phyloP scores from a whole-genome alignment of 2,888 invertebrate genomes.

The Yponomeuta cagnagella region DNA sequence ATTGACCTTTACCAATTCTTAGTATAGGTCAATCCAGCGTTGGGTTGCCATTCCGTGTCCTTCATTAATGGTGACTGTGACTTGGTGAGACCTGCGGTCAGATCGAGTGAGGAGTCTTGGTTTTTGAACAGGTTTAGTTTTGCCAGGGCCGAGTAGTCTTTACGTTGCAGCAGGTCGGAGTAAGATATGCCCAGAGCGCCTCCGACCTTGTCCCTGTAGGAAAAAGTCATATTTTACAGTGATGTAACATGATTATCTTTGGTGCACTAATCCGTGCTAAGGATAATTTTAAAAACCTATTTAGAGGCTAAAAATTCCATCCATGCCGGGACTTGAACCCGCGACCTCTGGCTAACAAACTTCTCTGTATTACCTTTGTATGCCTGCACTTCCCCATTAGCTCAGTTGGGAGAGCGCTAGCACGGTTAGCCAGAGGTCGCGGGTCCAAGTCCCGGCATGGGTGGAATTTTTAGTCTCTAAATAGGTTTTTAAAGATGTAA shows the following conservation, averaged over 20 bases:
- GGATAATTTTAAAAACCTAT: too few species aligned
- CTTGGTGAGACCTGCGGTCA: constrained; percentile 37
- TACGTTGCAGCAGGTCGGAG: constrained; percentile 34
- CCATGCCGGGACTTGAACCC: too few species aligned
- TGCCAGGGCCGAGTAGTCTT: constrained; percentile 38
- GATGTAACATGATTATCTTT: neutral
- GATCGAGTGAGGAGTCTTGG: constrained; percentile 33
- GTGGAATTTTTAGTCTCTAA: too few species aligned
- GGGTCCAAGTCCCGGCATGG: too few species aligned
- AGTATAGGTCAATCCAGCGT: constrained; percentile 28
- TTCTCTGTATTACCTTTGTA: too few species aligned
- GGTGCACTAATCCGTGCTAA: too few species aligned
- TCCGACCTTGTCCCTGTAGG: constrained; percentile 33
- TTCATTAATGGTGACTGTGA: constrained; percentile 35
- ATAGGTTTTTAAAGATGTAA: too few species aligned
- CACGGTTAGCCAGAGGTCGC: too few species aligned
- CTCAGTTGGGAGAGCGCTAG: too few species aligned
- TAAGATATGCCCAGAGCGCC: constrained; percentile 32
- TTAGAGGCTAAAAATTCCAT: too few species aligned
- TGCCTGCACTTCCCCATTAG: too few species aligned
- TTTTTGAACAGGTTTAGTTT: constrained; percentile 37
- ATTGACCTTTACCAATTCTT: constrained; percentile 12
- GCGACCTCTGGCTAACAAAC: too few species aligned
- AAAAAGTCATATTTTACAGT: constrained; percentile 12
- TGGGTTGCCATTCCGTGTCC: constrained; percentile 35